Evolutionary conservation across 2,113 vertebrate species (phyloP).

Genomic region (Platichthys flesus): DNA sequence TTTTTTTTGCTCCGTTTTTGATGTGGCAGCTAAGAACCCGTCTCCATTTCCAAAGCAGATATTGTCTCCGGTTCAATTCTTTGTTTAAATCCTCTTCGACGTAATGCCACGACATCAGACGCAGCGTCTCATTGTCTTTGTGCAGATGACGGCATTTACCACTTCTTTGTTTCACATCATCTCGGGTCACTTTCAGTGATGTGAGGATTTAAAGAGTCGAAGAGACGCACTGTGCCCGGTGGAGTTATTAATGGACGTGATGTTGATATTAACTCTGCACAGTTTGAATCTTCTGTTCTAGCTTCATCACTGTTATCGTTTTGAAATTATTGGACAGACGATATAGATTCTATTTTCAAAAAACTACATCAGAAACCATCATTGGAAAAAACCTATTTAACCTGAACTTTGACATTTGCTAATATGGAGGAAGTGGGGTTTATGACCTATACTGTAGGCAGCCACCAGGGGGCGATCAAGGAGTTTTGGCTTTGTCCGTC

Average conservation of each 20-base stretch:
- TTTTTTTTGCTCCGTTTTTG: slow-evolving; percentile 57
- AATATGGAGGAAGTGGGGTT: too few relatives aligned
- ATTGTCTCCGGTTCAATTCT: slow-evolving; percentile 69
- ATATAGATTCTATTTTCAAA: too few relatives aligned
- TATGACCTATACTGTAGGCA: too few relatives aligned
- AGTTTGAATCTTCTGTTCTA: not conserved
- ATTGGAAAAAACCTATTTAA: too few relatives aligned
- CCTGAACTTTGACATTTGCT: too few relatives aligned
- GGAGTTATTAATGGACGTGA: not conserved
- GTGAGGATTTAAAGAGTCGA: slow-evolving; percentile 20
- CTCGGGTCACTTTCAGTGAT: slow-evolving; percentile 62
- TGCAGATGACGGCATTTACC: slow-evolving; percentile 69
- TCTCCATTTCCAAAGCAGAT: slow-evolving; percentile 71
- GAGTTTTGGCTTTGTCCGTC: too few relatives aligned
- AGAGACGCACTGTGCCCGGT: slow-evolving; percentile 16
- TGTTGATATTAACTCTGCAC: not conserved
- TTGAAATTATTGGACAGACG: too few relatives aligned
- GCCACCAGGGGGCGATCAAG: too few relatives aligned
- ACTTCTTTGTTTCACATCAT: slow-evolving; percentile 72
- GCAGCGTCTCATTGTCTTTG: slow-evolving; percentile 71
- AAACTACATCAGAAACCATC: too few relatives aligned
- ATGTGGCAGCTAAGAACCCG: slow-evolving; percentile 71
- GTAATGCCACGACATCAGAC: slow-evolving; percentile 64
- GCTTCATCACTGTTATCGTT: not conserved
- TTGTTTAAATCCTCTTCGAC: slow-evolving; percentile 59